Evolutionary conservation across 2,888 invertebrate species (phyloP), one percentile per base, ranked within the genome.

Genomic region (Drosophila nr. perissopoda): DNA sequence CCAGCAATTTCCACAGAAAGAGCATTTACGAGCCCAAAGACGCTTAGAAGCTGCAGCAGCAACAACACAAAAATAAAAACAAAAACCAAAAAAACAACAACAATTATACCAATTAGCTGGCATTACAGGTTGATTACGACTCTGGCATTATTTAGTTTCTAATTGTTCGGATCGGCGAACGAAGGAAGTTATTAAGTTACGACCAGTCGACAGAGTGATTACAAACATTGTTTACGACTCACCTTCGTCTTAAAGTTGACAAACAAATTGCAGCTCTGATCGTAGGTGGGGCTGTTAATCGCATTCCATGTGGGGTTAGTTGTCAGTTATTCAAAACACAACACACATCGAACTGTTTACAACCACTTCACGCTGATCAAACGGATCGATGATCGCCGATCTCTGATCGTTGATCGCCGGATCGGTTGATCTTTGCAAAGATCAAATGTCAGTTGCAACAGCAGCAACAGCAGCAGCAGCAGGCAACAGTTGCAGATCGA

Each of bases 71-170:
- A 64, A 79, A 76, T 21, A 63, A 56, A 67, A 73, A 82, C 74
- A 21, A 21, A 46, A 25, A 16, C 48, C 13, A 10, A 1, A 27
- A 49, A 48, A 36, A 46, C 42, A 59, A 61, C 74, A 83, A 80
- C 75, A 81, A 90, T 89, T 89, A 90, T 83, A 78, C 88, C 87
- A 89, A 87, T 89, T 87, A 89, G 89, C 54, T 90, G 89, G 82
- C 84, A 89, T 90, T 90, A 86, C 89, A 86, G 89, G 87, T 90
- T 86, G 89, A 90, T 88, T 86, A 82, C 87, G 78, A 72, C 61
- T 71, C 34, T n/a, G 49, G 76, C 63, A 42, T 63, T 63, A 48
- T 34, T 59, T 16, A 48, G 48, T 62, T 61, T 64, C 63, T 66
- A 65, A 71, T 82, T 74, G 70, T 56, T 69, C 13, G 10, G 54